phyloP scores from a whole-genome alignment of 1,140 invertebrate genomes.

The Drosophila virilis region DNA sequence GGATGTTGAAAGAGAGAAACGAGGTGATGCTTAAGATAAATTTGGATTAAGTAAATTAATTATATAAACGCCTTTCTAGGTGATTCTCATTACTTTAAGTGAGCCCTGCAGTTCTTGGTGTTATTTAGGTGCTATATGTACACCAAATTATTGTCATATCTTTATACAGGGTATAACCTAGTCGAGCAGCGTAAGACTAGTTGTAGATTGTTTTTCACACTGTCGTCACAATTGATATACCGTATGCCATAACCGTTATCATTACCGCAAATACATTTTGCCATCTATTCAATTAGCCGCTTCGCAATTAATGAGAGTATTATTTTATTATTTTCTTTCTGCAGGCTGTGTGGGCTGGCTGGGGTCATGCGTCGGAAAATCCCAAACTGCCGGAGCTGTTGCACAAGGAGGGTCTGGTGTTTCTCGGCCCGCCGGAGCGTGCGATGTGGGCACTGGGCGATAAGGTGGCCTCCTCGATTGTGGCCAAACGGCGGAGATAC shows the following conservation, averaged over 20 bases:
- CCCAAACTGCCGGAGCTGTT: slow-evolving; percentile 98
- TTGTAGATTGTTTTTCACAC: slow-evolving; percentile 5
- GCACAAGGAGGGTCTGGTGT: slow-evolving; percentile 94
- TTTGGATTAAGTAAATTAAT: too few relatives aligned
- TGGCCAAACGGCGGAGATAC: slow-evolving; percentile 99
- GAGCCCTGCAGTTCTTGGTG: too few relatives aligned
- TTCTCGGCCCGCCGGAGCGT: slow-evolving; percentile 97
- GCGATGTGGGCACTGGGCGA: slow-evolving; percentile 99
- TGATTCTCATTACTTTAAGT: too few relatives aligned
- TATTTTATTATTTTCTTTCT: slow-evolving; percentile 27
- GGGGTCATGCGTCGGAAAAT: slow-evolving; percentile 99
- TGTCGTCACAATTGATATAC: slow-evolving; percentile 23
- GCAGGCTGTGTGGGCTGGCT: slow-evolving; percentile 99
- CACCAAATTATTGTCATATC: too few relatives aligned
- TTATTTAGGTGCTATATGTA: too few relatives aligned
- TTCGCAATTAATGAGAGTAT: slow-evolving; percentile 1
- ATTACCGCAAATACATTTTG: too few relatives aligned
- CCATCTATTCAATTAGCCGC: slow-evolving; percentile 12
- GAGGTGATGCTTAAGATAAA: too few relatives aligned
- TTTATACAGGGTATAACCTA: neutral
- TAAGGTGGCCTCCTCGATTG: slow-evolving; percentile 99
- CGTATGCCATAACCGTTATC: slow-evolving; percentile 13
- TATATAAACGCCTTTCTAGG: too few relatives aligned
- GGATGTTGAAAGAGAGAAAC: too few relatives aligned
- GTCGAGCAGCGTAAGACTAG: neutral